phyloP scores from a whole-genome alignment of 2,797 vertebrate species.

The Anabas testudineus region DNA sequence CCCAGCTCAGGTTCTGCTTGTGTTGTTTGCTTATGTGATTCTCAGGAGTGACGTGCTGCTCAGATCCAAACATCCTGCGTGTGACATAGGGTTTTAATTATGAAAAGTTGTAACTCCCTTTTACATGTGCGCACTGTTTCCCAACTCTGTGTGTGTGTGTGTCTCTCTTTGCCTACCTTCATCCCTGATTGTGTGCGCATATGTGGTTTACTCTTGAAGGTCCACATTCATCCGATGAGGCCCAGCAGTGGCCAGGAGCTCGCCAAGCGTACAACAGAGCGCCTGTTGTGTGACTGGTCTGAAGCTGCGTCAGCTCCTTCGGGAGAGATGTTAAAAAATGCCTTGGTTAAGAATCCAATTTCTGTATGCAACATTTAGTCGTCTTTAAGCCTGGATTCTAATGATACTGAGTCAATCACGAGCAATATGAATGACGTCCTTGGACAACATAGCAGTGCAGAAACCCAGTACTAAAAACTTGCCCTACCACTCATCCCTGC shows the following conservation, averaged over 20 bases:
- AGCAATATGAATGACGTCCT: slow-evolving; percentile 26
- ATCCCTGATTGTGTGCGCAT: slow-evolving; percentile 15
- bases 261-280: slow-evolving; percentile 76
- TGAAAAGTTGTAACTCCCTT: slow-evolving; percentile 38
- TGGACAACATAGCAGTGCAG: background rate
- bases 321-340: slow-evolving; percentile 68
- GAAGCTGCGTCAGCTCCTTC: slow-evolving; percentile 77
- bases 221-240: slow-evolving; percentile 82
- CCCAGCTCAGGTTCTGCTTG: slow-evolving; percentile 13
- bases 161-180: slow-evolving; percentile 26
- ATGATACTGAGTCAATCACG: slow-evolving; percentile 32
- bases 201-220: slow-evolving; percentile 78
- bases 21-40: slow-evolving; percentile 74
- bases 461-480: slow-evolving; percentile 10
- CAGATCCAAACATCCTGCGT: slow-evolving; percentile 62
- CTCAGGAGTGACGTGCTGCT: slow-evolving; percentile 57
- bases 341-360: slow-evolving; percentile 63
- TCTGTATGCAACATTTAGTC: slow-evolving; percentile 60
- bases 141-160: slow-evolving; percentile 10
- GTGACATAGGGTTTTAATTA: slow-evolving; percentile 77
- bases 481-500: background rate
- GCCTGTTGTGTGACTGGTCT: slow-evolving; percentile 76
- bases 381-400: slow-evolving; percentile 34
- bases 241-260: slow-evolving; percentile 72
- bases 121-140: slow-evolving; percentile 45